Percentiles rank a stretch among this genome's conserved stretches.
These are phyloP conservation scores for Neodiprion lecontei DNA, from an alignment of 1,140 invertebrate genomes.

Conservation along the genomic window DNA sequence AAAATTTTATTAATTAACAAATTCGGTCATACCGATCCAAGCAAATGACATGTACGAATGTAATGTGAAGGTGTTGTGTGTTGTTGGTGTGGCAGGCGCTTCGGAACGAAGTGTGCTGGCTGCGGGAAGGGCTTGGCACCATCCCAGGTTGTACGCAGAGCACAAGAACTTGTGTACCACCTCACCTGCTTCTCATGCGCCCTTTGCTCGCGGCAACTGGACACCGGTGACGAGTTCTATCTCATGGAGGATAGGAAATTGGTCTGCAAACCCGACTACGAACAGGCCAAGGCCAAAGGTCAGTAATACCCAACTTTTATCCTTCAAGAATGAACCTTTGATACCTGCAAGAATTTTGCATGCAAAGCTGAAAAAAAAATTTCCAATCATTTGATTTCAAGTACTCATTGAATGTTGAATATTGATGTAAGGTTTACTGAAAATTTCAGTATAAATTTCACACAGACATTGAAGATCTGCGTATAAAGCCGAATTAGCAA, in stretches of 20 bases:
- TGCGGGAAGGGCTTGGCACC: constrained; percentile 97
- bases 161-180: constrained; percentile 96
- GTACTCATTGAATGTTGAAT: not conserved
- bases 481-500: too few species aligned
- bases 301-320: constrained; percentile 26
- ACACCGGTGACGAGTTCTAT: constrained; percentile 98
- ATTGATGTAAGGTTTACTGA: too few species aligned
- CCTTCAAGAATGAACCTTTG: not conserved
- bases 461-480: too few species aligned
- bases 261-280: constrained; percentile 97
- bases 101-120: constrained; percentile 95
- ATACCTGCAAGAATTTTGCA: not conserved
- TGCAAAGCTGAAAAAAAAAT: too few species aligned
- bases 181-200: constrained; percentile 96
- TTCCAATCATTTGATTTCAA: too few species aligned
- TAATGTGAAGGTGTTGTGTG: constrained; percentile 65
- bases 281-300: constrained; percentile 94
- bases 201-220: constrained; percentile 92
- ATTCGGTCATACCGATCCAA: constrained; percentile 9
- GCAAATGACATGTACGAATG: constrained; percentile 49
- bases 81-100: constrained; percentile 84
- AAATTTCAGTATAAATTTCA: too few species aligned
- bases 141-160: constrained; percentile 92
- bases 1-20: constrained; percentile 10
- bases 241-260: constrained; percentile 97